Conservation (phyloP, 2,797 vertebrate species). For the Sebastes matsubarae region DNA sequence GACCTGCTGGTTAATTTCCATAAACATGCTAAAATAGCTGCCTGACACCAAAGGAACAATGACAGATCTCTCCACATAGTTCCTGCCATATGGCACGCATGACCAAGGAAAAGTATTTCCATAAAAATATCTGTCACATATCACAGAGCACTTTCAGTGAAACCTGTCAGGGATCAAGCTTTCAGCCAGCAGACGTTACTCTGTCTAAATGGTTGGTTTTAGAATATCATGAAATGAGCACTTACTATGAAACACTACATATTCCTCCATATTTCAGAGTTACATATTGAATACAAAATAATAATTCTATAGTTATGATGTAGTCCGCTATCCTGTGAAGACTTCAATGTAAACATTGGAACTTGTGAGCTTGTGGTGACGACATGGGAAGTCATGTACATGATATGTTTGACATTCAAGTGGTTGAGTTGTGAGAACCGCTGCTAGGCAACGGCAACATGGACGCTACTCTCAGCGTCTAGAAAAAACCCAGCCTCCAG, state of each 20-base stretch:
- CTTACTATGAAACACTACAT: background rate
- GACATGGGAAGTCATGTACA: no score
- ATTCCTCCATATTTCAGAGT: background rate
- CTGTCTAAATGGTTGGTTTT: background rate
- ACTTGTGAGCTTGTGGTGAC: no score
- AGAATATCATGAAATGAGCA: background rate
- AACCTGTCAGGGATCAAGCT: background rate
- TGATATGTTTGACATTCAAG: no score
- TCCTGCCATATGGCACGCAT: background rate
- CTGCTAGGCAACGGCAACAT: no score
- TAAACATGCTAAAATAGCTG: constrained; percentile 17
- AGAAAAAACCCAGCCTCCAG: no score
- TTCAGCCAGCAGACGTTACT: background rate
- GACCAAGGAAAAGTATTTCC: background rate
- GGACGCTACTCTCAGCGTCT: no score
- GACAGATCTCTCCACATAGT: background rate
- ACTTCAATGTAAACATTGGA: no score
- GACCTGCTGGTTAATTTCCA: constrained; percentile 25
- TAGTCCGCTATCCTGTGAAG: no score
- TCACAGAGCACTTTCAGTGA: background rate
- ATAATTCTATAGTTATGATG: no score
- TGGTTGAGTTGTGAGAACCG: no score
- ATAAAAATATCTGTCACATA: background rate
- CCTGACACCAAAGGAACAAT: constrained; percentile 1
- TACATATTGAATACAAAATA: background rate